Evolutionary conservation across 1,140 invertebrate genomes (phyloP).

Genomic region (Bombus cullumanus): DNA sequence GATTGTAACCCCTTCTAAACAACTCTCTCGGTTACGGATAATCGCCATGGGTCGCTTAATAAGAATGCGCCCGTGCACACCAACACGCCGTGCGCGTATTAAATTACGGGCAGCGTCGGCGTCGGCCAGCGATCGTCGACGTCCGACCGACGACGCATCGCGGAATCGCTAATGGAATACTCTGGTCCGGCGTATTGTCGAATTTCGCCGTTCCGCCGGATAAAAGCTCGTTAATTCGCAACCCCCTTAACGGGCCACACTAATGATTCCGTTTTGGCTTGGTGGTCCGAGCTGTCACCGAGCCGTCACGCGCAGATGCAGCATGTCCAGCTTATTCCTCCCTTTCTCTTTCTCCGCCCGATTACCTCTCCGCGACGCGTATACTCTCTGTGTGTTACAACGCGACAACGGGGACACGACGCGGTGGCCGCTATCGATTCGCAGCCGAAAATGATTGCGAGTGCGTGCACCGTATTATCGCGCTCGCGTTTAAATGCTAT

Average conservation of each 20-base stretch:
- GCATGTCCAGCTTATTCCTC: constrained; percentile 53
- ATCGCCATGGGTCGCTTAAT: constrained; percentile 21
- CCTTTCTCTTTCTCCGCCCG: constrained; percentile 34
- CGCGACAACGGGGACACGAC: constrained; percentile 11
- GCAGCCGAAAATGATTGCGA: constrained; percentile 48
- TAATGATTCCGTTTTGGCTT: constrained; percentile 73
- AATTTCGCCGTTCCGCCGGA: constrained; percentile 68
- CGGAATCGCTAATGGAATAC: constrained; percentile 78
- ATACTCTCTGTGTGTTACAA: constrained; percentile 35
- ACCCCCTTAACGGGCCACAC: constrained; percentile 69
- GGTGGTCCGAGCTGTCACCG: constrained; percentile 66
- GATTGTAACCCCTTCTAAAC: background rate
- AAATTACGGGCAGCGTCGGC: constrained; percentile 62
- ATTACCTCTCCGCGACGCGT: background rate
- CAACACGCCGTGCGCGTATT: constrained; percentile 54
- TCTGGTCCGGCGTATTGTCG: constrained; percentile 71
- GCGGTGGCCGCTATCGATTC: constrained; percentile 57
- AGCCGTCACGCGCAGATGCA: constrained; percentile 69
- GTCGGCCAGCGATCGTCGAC: constrained; percentile 48
- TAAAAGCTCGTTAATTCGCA: constrained; percentile 71
- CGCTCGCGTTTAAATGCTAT: background rate
- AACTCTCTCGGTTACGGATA: background rate
- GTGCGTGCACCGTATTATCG: constrained; percentile 16
- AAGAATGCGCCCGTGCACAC: constrained; percentile 18
- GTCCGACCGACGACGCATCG: constrained; percentile 56